Evolutionary conservation across 2,888 invertebrate genomes (phyloP), one percentile per base, ranked within the genome.

Genomic region (Epinotia ramella): DNA sequence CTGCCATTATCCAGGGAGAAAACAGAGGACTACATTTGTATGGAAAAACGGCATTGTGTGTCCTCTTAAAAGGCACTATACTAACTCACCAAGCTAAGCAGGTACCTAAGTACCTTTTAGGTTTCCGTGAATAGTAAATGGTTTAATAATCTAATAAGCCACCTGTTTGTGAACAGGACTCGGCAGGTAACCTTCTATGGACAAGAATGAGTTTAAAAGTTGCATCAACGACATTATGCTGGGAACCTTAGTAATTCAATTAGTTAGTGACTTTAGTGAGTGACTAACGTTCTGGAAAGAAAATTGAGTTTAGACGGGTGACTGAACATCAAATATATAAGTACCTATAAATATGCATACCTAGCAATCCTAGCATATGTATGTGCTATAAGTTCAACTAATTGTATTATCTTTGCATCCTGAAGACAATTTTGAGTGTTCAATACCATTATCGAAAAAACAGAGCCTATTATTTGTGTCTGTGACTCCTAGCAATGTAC

Each of bases 191-290:
- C 59, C 59, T 56, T 63, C 73, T 56, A 73, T 70, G 40, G 49
- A 24, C 60, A 70, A 75, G 49, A 74, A 65, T 64, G 53, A 74
- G 69, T 70, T 70, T 70, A 66, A 76, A 76, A 76, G 62, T 76
- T 76, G 71, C 65, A 71, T 66, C 66, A 71, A 28, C 62, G 71
- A 71, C 62, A 60, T 71, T 49, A 66, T 33, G 40, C 44, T 63
- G 40, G 49, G 60, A 56, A 20, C 64, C 53, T 44, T 18, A 16
- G 71, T 76, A 71, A 75, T 75, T 71, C 44, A 71, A 67, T 76
- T 62, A 70, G 49, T 63, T 44, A n/a, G n/a, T n/a, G 28, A 3
- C 57, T 49, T 53, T 69, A 68, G 70, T 75, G 71, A 62, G 67
- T 62, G 71, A 24, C 53, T 49, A 28, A 12, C 24, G 59, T 53